Base-by-base conservation (phyloP, 1,140 invertebrate genomes). In the Drosophila setifemur region DNA sequence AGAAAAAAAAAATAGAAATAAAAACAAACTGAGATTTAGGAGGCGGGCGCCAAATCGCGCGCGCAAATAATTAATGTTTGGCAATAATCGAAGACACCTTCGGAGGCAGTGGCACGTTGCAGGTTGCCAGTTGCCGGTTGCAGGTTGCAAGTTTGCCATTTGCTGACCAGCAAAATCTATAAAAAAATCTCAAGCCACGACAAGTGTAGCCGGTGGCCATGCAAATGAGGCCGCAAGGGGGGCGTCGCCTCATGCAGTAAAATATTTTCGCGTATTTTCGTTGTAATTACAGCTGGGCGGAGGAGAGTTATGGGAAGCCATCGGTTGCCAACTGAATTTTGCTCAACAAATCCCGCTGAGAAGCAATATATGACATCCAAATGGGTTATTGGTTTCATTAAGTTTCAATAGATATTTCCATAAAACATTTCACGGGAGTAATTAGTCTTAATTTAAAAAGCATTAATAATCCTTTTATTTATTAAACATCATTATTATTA, bases 51-150 rank as follows among this genome's bases (percentile, higher is more conserved):
- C 73, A 73, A 76, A 68, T 47, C 53, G 69, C 52, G 78, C 52
- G 78, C 77, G 74, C 52, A 78, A 85, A 86, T 86, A 86, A 86
- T 86, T 86, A 86, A 86, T 86, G 81, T 86, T 86, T 86, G 81
- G 54, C 81, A 81, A 86, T 86, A 86, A 86, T 86, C 72, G 75
- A 86, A 86, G 81, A 86, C 81, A 86, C 81, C 76, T 86, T 81
- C 75, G 55, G 72, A 53, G 55, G 57, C 78, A 73, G 40, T 79
- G 57, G 14, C 42, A 50, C 52, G 53, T 53, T 43, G 67, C 43
- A 37, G 37, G 64, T 48, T 64, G 47, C 19, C 21, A 23, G 37
- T 53, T 54, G 52, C 31, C 8, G 19, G 48, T 57, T 81, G 57
- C 28, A 43, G 39, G 21, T 52, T 33, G 29, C 45, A 53, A 48